phyloP scores from a whole-genome alignment of 2,888 invertebrate species.

The Nymphalis c-album region DNA sequence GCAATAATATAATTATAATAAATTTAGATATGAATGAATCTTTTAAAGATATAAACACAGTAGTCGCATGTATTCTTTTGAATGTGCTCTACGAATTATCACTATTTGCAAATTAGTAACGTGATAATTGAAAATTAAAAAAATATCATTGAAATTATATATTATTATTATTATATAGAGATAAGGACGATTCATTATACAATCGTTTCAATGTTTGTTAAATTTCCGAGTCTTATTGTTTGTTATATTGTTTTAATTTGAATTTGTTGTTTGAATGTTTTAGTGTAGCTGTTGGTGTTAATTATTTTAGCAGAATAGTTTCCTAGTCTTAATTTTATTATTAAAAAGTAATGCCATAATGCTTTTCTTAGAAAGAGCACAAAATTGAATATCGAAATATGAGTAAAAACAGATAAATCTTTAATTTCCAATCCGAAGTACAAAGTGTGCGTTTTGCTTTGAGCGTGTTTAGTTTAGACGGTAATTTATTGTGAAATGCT shows the following conservation, averaged over 20 bases:
- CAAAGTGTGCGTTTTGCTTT: constrained; percentile 42
- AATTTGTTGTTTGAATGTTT: neutral
- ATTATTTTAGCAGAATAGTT: constrained; percentile 3
- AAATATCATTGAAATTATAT: no score
- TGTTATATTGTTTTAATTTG: neutral
- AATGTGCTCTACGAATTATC: neutral
- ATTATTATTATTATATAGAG: no score
- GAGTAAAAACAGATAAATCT: constrained; percentile 4
- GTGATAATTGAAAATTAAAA: no score
- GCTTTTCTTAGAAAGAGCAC: constrained; percentile 19
- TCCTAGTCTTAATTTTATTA: constrained; percentile 8
- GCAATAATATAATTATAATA: neutral
- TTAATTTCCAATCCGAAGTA: constrained; percentile 44
- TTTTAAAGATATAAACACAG: neutral
- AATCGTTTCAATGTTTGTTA: neutral
- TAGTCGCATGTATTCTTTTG: neutral
- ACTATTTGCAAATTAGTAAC: neutral
- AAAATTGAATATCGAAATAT: neutral
- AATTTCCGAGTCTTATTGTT: neutral
- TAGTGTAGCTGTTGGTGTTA: constrained; percentile 2
- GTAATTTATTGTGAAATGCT: constrained; percentile 48
- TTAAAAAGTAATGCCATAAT: constrained; percentile 2
- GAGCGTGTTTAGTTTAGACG: constrained; percentile 28
- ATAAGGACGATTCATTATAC: no score
- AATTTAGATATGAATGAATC: neutral